Evolutionary conservation across 2,113 vertebrate species (phyloP).

Genomic region (Tragelaphus scriptus): DNA sequence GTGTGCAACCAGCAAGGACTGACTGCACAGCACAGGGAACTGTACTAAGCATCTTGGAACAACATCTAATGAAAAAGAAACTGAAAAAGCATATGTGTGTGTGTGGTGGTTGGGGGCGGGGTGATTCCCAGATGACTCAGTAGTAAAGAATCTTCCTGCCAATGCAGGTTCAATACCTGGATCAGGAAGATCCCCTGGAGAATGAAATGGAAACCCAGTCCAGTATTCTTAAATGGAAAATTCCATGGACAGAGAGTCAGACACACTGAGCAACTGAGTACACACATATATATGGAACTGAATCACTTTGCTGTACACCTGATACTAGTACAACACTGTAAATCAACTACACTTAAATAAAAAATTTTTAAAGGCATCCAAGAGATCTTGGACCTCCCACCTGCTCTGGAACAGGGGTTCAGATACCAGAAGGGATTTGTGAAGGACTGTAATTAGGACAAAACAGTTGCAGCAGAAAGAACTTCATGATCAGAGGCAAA

Average conservation of each 20-base stretch:
- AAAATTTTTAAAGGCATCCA: not conserved
- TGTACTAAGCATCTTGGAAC: not conserved
- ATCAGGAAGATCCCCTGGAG: not conserved
- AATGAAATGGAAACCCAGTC: not conserved
- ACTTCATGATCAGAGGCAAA: not conserved
- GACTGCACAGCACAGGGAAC: not conserved
- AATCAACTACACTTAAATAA: not conserved
- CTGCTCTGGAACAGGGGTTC: not conserved
- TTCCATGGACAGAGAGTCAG: not conserved
- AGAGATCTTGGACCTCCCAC: not conserved
- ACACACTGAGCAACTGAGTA: not conserved
- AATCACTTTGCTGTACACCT: not conserved
- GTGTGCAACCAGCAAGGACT: not conserved
- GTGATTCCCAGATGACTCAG: not conserved
- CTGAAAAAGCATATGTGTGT: not conserved
- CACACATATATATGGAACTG: not conserved
- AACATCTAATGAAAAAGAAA: not conserved
- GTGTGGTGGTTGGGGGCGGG: accelerated
- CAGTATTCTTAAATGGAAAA: not conserved
- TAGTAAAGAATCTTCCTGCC: not conserved
- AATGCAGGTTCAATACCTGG: not conserved
- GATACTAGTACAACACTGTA: not conserved
- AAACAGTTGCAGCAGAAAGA: not conserved
- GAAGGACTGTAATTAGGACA: not conserved
- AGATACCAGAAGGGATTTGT: not conserved